These are phyloP conservation scores for Nothura maculosa DNA, from an alignment of 2,797 vertebrate genomes.

Conservation along the genomic window DNA sequence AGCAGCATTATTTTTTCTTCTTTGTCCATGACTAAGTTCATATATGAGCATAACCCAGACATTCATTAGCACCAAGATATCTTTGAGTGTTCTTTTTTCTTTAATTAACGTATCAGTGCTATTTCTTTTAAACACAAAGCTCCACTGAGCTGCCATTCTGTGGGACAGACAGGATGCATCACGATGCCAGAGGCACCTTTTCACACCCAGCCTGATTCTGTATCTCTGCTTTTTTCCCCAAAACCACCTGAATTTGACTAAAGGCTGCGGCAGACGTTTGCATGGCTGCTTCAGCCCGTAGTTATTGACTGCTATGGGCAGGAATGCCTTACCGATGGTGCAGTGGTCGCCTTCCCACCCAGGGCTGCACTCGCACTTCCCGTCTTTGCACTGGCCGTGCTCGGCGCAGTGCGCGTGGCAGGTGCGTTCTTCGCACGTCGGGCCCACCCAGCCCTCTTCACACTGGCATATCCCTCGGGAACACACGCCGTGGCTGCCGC, in stretches of 20 bases:
- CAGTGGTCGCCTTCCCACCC: conserved; percentile 98
- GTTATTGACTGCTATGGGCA: background rate
- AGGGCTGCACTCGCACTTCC: conserved; percentile 93
- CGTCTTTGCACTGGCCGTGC: conserved; percentile 94
- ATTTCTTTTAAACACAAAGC: conserved; percentile 17
- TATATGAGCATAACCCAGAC: background rate
- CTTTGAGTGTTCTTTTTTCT: background rate
- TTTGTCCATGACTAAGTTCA: background rate
- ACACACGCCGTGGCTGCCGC: conserved; percentile 93
- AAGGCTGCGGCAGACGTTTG: background rate
- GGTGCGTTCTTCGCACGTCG: conserved; percentile 89
- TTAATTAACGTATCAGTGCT: background rate
- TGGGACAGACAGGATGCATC: background rate
- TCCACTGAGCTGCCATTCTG: background rate
- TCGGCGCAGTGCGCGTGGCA: conserved; percentile 93
- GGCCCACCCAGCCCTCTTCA: conserved; percentile 93
- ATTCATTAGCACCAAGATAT: background rate
- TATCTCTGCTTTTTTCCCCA: background rate
- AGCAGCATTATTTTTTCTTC: background rate
- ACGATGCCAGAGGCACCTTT: background rate
- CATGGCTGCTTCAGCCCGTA: background rate
- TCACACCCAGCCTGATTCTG: background rate
- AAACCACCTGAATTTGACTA: background rate
- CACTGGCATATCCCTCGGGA: conserved; percentile 93
- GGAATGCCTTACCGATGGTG: conserved; percentile 89